Evolutionary conservation across 2,888 invertebrate species (phyloP).

Genomic region (Nasonovia ribisnigri): DNA sequence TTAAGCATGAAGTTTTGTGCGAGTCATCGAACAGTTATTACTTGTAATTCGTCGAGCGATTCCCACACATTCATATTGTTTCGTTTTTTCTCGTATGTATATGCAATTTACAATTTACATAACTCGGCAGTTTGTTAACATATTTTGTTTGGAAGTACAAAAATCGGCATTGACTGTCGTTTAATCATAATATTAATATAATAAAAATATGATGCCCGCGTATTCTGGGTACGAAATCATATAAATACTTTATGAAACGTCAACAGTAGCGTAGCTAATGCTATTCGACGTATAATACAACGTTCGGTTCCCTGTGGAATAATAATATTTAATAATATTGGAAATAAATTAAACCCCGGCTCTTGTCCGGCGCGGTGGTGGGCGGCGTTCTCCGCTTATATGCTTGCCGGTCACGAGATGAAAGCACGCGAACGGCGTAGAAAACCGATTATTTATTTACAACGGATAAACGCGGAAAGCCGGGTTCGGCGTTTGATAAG

Average conservation of each 20-base stretch:
- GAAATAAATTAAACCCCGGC: not conserved
- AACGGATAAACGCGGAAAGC: not conserved
- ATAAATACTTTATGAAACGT: slow-evolving; percentile 9
- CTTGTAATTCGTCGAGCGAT: not conserved
- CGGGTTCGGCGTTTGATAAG: slow-evolving; percentile 15
- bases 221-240: not conserved
- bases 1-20: not conserved
- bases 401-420: not conserved
- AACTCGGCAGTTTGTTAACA: not conserved
- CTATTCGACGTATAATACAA: not conserved
- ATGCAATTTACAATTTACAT: not conserved
- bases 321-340: slow-evolving; percentile 7
- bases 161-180: not conserved
- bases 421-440: not conserved
- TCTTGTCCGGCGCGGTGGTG: no score
- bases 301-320: not conserved
- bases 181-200: not conserved
- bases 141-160: not conserved
- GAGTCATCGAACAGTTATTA: not conserved
- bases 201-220: not conserved
- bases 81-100: not conserved
- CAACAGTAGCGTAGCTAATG: not conserved
- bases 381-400: not conserved
- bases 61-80: not conserved
- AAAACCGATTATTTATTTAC: slow-evolving; percentile 26